Base-by-base conservation (phyloP, 2,888 invertebrate species). In the Cerceris rybyensis region DNA sequence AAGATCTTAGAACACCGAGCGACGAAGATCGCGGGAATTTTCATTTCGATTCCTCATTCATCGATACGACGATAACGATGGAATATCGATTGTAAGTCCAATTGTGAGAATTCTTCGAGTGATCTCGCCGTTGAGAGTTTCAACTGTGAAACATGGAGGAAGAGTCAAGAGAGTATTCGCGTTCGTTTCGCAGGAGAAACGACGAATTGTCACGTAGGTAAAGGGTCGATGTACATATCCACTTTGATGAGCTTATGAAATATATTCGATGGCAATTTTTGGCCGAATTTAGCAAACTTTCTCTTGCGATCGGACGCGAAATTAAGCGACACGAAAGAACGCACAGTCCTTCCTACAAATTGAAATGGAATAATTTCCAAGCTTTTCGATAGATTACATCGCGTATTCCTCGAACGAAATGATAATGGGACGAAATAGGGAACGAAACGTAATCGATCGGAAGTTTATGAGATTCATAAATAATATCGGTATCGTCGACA, bases 141-240 rank as follows among this genome's bases (percentile, higher is more conserved):
- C 2, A 28, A 28, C 28, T 28, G 28, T 2, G 1, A 28, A 28
- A 28, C 28, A 28, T 28, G 28, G 28, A 28, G 28, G 28, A 6
- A 16, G 6, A 39, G 9, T 14, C 42, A 9, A 14, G 57, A 49
- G 8, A n/a, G 41, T 9, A 60, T 60, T 70, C 16, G 57, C 55
- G 80, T 60, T 74, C 74, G 82, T 74, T 28, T 82, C 59, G 58
- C 67, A 61, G 77, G 70, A 75, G 60, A 75, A 13, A 52, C 67
- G 68, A 43, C 52, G n/a, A 50, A 52, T 58, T 59, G 66, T 59
- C 57, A 63, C 54, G 66, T 67, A 28, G 28, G 28, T 54, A 52
- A 42, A 50, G 50, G 72, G 65, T 78, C 58, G 70, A 75, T 78
- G 72, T 81, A 81, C 76, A 82, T 82, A 83, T 83, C 81, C 57